These are phyloP conservation scores for Phaonia tiefii DNA, from an alignment of 2,888 invertebrate species.

Conservation along the genomic window DNA sequence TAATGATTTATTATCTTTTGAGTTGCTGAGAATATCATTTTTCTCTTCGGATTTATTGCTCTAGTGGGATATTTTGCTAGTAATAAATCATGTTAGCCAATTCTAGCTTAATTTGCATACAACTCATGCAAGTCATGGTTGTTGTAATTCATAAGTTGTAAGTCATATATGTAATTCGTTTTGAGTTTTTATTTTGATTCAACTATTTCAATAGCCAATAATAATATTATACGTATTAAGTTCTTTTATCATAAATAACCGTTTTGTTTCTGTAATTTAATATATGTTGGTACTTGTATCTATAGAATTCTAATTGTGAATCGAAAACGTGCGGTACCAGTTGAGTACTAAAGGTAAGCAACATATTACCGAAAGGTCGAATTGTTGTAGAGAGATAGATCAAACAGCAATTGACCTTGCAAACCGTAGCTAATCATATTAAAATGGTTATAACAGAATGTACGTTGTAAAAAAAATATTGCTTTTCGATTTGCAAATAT, in stretches of 20 bases:
- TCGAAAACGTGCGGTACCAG: background rate
- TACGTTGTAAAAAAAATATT: too few species aligned
- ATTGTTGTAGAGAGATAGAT: background rate
- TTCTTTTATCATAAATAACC: constrained; percentile 19
- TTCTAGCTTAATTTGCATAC: constrained; percentile 25
- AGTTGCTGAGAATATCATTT: background rate
- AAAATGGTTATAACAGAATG: too few species aligned
- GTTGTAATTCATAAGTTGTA: constrained; percentile 31
- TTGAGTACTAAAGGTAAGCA: constrained; percentile 32
- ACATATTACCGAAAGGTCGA: constrained; percentile 21
- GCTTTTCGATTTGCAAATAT: too few species aligned
- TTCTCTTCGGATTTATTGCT: constrained; percentile 1
- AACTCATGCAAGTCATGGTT: too few species aligned
- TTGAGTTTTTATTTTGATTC: constrained; percentile 4
- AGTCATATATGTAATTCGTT: constrained; percentile 8
- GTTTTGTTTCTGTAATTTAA: background rate
- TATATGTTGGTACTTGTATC: background rate
- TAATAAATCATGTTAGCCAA: constrained; percentile 17
- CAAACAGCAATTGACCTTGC: background rate
- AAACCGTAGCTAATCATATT: background rate
- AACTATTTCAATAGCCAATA: constrained; percentile 2
- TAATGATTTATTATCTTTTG: constrained; percentile 30
- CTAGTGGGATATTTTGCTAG: too few species aligned
- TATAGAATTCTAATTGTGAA: background rate
- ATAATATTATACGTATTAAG: constrained; percentile 3